Evolutionary conservation across 2,888 invertebrate species (phyloP).

Genomic region (Eudasyphora cyanicolor): DNA sequence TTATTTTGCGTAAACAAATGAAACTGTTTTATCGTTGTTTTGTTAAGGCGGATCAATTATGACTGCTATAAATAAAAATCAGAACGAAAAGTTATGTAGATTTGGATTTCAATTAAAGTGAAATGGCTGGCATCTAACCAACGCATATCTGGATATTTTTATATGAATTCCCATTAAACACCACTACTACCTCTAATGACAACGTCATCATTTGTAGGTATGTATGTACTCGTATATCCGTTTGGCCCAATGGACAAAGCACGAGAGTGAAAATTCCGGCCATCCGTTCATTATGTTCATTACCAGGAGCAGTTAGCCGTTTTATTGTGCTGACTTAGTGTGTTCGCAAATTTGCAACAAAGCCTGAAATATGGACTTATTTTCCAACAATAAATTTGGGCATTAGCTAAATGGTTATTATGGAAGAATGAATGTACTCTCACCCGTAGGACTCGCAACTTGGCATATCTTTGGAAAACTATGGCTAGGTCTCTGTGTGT

Average conservation of each 20-base stretch:
- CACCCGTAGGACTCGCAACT: not conserved
- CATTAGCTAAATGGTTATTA: conserved; percentile 68
- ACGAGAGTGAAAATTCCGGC: not conserved
- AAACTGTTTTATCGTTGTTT: no score
- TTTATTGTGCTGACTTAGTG: conserved; percentile 62
- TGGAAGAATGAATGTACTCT: conserved; percentile 10
- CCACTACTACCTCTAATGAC: no score
- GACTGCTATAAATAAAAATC: no score
- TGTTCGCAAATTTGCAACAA: conserved; percentile 63
- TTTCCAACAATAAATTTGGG: conserved; percentile 70
- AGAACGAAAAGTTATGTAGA: no score
- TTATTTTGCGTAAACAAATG: no score
- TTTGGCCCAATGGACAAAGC: not conserved
- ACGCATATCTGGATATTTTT: no score
- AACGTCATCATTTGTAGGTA: no score
- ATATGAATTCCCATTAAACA: no score
- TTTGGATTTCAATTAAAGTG: no score
- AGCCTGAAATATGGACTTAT: conserved; percentile 70
- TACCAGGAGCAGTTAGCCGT: not conserved
- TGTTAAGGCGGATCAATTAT: no score
- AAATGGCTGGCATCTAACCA: no score
- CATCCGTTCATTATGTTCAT: not conserved
- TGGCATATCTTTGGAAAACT: not conserved
- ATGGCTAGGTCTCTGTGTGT: no score
- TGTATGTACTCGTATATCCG: not conserved